Conservation (phyloP, 1,140 invertebrate species). For the Saccostrea echinata region DNA sequence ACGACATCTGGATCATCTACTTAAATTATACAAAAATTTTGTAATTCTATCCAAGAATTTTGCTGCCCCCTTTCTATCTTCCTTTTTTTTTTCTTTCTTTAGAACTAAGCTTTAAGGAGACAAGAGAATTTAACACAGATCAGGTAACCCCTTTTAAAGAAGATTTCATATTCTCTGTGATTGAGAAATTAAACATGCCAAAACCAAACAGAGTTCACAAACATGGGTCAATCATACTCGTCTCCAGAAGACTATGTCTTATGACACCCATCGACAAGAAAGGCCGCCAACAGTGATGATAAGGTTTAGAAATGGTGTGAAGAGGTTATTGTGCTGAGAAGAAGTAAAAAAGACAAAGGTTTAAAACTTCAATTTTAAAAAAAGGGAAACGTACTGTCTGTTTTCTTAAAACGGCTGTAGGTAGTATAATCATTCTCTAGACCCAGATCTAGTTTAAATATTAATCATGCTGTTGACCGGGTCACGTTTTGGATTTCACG, state of each 20-base stretch:
- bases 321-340: background rate
- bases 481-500: background rate
- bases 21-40: too few relatives aligned
- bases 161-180: background rate
- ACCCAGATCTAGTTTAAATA: background rate
- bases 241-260: background rate
- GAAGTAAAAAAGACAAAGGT: background rate
- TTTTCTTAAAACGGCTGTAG: too few relatives aligned
- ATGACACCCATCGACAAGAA: background rate
- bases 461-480: background rate
- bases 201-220: background rate
- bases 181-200: background rate
- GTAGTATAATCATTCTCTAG: background rate
- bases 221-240: background rate
- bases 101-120: too few relatives aligned
- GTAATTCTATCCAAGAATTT: too few relatives aligned
- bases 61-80: too few relatives aligned
- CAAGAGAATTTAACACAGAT: background rate
- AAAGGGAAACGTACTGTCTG: background rate
- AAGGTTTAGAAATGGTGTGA: background rate
- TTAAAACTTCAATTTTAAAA: background rate
- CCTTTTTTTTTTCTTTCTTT: too few relatives aligned
- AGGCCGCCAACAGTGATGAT: background rate
- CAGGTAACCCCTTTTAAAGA: background rate
- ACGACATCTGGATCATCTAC: too few relatives aligned